These are phyloP conservation scores for Cyanoramphus novaezelandiae DNA, from an alignment of 2,113 vertebrate genomes.

Conservation along the genomic window DNA sequence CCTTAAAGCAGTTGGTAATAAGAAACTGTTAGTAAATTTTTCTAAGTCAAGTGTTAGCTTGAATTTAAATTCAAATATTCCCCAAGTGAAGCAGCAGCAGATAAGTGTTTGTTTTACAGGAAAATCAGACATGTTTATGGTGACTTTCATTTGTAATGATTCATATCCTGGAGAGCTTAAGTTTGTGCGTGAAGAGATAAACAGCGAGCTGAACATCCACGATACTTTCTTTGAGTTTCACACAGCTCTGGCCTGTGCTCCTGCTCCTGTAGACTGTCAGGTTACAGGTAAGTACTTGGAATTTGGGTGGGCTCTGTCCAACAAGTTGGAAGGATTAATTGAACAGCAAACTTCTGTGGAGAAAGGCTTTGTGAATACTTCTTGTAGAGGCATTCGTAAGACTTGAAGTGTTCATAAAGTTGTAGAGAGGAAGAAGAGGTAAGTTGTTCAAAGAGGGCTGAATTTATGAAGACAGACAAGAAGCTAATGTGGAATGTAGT, in stretches of 20 bases:
- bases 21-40: not conserved
- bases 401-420: not conserved
- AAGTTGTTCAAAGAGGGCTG: not conserved
- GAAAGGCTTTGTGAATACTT: not conserved
- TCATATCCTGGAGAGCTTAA: slow-evolving; percentile 73
- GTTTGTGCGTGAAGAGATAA: slow-evolving; percentile 82
- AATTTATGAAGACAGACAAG: not conserved
- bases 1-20: not conserved
- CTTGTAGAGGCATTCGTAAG: not conserved
- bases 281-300: slow-evolving; percentile 77
- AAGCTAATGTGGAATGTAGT: not conserved
- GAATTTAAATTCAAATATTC: not conserved
- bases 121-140: slow-evolving; percentile 76
- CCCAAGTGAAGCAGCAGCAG: not conserved
- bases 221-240: slow-evolving; percentile 88
- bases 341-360: not conserved
- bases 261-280: slow-evolving; percentile 88
- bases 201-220: slow-evolving; percentile 64
- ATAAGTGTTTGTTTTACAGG: slow-evolving; percentile 69
- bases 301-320: not conserved
- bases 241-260: slow-evolving; percentile 86
- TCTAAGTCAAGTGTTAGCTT: not conserved
- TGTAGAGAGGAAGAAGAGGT: not conserved
- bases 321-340: not conserved
- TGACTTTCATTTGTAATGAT: slow-evolving; percentile 88